These are phyloP conservation scores for Philaethria dido DNA, from an alignment of 2,888 invertebrate species.

Conservation along the genomic window DNA sequence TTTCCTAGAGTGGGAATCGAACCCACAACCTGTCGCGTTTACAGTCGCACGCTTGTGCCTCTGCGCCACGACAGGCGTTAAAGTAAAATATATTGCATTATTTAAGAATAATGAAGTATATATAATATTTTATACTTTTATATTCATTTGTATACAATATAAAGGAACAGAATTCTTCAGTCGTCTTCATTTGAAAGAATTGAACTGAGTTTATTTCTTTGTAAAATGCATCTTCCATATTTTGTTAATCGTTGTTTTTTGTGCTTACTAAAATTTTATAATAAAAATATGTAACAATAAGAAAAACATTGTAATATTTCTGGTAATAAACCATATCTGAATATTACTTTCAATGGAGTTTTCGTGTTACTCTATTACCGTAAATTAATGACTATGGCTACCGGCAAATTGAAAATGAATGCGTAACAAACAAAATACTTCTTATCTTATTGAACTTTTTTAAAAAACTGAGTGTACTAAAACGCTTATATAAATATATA, in stretches of 20 bases:
- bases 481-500: too few relatives aligned
- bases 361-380: background rate
- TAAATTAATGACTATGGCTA: background rate
- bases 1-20: too few relatives aligned
- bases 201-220: background rate
- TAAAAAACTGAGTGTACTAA: too few relatives aligned
- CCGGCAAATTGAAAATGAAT: background rate
- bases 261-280: background rate
- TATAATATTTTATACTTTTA: too few relatives aligned
- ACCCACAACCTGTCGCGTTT: too few relatives aligned
- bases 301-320: background rate
- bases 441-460: too few relatives aligned
- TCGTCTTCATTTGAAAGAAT: background rate
- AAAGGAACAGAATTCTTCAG: background rate
- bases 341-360: background rate
- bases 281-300: background rate
- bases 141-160: background rate
- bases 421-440: background rate
- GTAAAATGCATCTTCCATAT: background rate
- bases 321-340: background rate
- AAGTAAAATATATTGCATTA: too few relatives aligned
- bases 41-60: too few relatives aligned
- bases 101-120: too few relatives aligned
- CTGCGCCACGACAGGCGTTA: too few relatives aligned
- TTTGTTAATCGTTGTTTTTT: background rate